A percentile compares a stretch with the other conserved stretches of the same genome.
These are phyloP conservation scores for Cataglyphis rosenhaueri DNA, from an alignment of 2,888 invertebrate species.

Conservation along the genomic window DNA sequence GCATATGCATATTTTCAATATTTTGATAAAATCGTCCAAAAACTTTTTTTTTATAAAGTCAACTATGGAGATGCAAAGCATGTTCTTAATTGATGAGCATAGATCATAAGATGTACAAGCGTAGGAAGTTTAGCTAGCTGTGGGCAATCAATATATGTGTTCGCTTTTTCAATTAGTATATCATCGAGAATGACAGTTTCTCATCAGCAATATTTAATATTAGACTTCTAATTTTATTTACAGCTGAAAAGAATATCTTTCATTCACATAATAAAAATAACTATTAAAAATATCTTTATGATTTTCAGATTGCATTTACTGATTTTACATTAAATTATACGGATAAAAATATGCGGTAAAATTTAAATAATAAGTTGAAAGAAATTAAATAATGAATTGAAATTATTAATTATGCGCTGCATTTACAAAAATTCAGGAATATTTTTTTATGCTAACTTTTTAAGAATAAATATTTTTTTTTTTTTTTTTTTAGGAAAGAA, in stretches of 20 bases:
- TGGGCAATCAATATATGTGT: neutral
- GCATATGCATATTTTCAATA: neutral
- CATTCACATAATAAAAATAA: neutral
- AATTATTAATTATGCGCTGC: neutral
- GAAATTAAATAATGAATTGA: neutral
- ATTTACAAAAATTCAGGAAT: neutral
- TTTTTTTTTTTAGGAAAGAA: neutral
- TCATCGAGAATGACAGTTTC: neutral
- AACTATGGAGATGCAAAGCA: constrained; percentile 16
- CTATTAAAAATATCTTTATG: neutral
- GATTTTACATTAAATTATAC: neutral
- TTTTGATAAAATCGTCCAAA: neutral
- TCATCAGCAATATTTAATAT: neutral
- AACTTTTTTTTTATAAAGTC: neutral
- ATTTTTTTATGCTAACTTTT: neutral
- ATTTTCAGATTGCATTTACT: neutral
- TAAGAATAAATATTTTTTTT: neutral
- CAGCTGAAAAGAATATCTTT: neutral
- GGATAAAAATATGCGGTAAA: neutral
- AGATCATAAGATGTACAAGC: neutral
- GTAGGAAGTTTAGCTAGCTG: constrained; percentile 20
- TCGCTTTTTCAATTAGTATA: constrained; percentile 15
- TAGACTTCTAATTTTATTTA: neutral
- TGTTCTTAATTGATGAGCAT: neutral
- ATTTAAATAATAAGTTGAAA: neutral